Conservation (phyloP, 2,888 invertebrate species). For the Mantis religiosa region DNA sequence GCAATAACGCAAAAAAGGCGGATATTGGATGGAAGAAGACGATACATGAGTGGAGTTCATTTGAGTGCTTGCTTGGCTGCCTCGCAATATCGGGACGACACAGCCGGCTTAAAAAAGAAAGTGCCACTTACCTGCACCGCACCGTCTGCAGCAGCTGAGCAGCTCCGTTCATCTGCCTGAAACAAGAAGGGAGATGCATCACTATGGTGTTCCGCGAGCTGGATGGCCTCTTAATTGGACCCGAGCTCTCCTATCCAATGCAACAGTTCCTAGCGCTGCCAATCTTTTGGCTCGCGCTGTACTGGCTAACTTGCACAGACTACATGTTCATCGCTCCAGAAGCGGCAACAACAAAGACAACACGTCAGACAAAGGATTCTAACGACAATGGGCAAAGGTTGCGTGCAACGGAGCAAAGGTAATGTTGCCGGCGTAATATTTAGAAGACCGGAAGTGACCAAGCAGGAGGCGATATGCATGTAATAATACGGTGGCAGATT, state of each 20-base stretch:
- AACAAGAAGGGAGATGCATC: constrained; percentile 3
- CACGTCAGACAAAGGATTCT: neutral
- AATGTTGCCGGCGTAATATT: neutral
- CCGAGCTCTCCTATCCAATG: too few species aligned
- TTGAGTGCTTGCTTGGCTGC: neutral
- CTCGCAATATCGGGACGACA: neutral
- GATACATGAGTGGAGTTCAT: neutral
- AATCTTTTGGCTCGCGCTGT: neutral
- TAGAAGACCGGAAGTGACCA: constrained; percentile 10
- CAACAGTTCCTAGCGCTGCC: neutral
- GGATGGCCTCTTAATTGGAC: too few species aligned
- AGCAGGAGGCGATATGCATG: neutral
- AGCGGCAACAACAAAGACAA: neutral
- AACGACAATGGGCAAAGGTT: neutral
- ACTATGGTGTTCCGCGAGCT: too few species aligned
- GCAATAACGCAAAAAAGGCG: neutral
- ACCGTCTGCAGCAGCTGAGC: constrained; percentile 35
- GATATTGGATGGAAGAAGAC: neutral
- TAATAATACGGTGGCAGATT: neutral
- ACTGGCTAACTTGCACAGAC: neutral
- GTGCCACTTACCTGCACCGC: constrained; percentile 29
- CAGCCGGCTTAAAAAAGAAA: constrained; percentile 16
- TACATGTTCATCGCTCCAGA: neutral
- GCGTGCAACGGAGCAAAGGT: neutral
- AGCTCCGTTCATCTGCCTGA: constrained; percentile 35